Base-by-base conservation (phyloP, 1,140 invertebrate species). In the Apis florea region DNA sequence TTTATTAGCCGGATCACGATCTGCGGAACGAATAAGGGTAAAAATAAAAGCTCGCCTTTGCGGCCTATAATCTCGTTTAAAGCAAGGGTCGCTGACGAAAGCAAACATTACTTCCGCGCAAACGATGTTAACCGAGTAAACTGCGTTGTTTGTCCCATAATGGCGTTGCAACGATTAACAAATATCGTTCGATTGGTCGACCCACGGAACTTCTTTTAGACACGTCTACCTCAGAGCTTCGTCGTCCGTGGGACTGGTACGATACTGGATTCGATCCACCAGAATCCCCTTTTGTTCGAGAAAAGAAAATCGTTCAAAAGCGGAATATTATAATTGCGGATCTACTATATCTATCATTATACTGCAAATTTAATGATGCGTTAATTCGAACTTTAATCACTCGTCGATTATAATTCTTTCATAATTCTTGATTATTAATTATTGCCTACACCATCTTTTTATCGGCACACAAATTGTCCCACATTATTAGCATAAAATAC, bases 31-130 rank as follows among this genome's bases (percentile, higher is more conserved):
- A 51, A n/a, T n/a, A 26, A 47, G 13, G 71, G 31, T 81, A 81
- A 81, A 81, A 81, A 81, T 81, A 81, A 81, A 81, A 49, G 47
- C 24, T 81, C 56, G 54, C 72, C 72, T 63, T 81, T 81, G 79
- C 79, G 24, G 72, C 31, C 63, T 75, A 75, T 75, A 81, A 81
- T 81, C 71, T 51, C 72, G 79, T 49, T 75, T 67, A 53, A 75
- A 67, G 71, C 79, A 47, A 74, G 71, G 79, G 61, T 75, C 71
- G 79, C 79, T 74, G 72, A 74, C 71, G 72, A 81, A 81, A 81
- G 79, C 63, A 75, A 81, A 81, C 71, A 81, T 75, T 81, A 81
- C 79, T 75, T 81, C 63, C 63, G 79, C 79, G 79, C 72, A 81
- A 81, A 81, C 72, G 79, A 81, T 75, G 79, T 81, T 75, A 81